Conservation (phyloP, 2,797 vertebrate genomes). For the Glyptemys insculpta region DNA sequence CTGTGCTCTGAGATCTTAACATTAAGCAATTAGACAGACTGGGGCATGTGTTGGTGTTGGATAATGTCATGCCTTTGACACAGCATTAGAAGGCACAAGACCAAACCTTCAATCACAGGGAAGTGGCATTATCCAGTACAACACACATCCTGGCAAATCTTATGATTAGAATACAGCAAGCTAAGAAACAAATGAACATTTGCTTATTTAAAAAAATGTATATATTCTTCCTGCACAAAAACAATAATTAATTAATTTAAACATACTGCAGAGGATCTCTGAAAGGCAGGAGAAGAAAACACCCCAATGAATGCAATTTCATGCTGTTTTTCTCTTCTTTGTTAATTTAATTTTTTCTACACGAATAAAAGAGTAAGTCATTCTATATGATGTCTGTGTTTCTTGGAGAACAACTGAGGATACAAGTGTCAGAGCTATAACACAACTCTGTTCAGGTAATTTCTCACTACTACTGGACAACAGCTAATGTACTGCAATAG, state of each 20-base stretch:
- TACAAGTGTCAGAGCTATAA: neutral
- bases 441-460: neutral
- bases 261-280: neutral
- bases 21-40: conserved; percentile 32
- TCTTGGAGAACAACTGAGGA: neutral
- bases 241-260: neutral
- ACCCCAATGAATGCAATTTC: neutral
- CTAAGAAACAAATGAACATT: conserved; percentile 13
- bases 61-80: conserved; percentile 28
- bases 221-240: neutral
- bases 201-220: neutral
- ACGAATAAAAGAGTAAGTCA: neutral
- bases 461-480: neutral
- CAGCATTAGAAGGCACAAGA: conserved; percentile 25
- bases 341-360: neutral
- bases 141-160: neutral
- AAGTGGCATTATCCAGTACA: conserved; percentile 23
- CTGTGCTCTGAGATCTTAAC: conserved; percentile 24
- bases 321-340: neutral
- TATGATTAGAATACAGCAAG: conserved; percentile 6
- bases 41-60: neutral
- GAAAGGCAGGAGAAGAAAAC: neutral
- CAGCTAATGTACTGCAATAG: neutral
- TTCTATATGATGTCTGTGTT: neutral
- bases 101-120: conserved; percentile 12